These are phyloP conservation scores for Meriones psammophilus DNA, from an alignment of 2,797 vertebrate genomes.

Conservation along the genomic window DNA sequence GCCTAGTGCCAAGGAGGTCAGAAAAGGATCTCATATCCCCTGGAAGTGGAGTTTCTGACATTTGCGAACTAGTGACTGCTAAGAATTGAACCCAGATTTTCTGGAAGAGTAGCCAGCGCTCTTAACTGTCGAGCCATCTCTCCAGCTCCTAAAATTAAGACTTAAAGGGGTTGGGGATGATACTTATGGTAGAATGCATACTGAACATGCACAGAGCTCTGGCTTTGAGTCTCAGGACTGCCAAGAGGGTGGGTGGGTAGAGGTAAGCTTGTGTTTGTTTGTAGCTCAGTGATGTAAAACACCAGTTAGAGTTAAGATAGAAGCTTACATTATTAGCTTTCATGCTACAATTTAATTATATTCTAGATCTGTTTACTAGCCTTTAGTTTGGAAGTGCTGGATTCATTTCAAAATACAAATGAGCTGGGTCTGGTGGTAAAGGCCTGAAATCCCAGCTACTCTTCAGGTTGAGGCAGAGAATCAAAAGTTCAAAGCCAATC, in stretches of 20 bases:
- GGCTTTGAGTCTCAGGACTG: neutral
- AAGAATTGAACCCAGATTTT: neutral
- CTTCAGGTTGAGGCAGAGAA: neutral
- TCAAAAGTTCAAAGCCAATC: neutral
- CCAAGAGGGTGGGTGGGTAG: neutral
- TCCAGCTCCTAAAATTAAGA: neutral
- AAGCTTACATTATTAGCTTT: neutral
- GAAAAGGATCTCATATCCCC: neutral
- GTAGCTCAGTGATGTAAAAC: neutral
- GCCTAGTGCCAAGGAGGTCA: neutral
- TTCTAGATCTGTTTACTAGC: neutral
- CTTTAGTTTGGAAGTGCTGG: conserved; percentile 34
- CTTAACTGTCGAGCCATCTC: neutral
- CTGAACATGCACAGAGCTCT: neutral
- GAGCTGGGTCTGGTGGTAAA: neutral
- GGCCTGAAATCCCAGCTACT: neutral
- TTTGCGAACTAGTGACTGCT: neutral
- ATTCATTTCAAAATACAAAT: conserved; percentile 24
- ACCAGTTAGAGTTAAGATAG: neutral
- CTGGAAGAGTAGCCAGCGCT: neutral
- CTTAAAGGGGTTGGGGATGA: neutral
- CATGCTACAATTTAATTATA: neutral
- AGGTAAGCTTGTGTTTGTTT: neutral
- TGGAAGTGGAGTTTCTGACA: neutral
- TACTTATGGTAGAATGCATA: neutral